These are phyloP conservation scores for Ranitomeya imitator DNA, from an alignment of 2,113 vertebrate genomes.

Conservation along the genomic window DNA sequence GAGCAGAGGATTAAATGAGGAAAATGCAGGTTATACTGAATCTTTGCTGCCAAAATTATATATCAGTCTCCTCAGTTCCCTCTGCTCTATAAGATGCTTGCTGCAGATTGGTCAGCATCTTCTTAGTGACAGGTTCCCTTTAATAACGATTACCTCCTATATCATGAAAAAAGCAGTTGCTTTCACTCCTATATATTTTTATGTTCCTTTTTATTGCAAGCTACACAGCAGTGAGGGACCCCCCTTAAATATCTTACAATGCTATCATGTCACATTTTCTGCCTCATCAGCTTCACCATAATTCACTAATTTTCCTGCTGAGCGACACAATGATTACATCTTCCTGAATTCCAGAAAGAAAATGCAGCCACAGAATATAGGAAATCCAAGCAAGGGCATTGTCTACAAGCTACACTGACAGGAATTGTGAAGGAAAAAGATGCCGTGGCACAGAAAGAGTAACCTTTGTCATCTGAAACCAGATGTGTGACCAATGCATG, in stretches of 20 bases:
- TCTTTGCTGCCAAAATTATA: too few relatives aligned
- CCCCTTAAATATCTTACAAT: neutral
- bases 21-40: too few relatives aligned
- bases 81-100: too few relatives aligned
- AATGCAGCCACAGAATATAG: neutral
- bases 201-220: too few relatives aligned
- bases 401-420: constrained; percentile 60
- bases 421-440: constrained; percentile 60
- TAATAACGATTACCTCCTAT: too few relatives aligned
- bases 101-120: too few relatives aligned
- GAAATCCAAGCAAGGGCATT: constrained; percentile 44
- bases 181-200: too few relatives aligned
- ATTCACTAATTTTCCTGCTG: constrained; percentile 36
- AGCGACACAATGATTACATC: constrained; percentile 52
- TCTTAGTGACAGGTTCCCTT: too few relatives aligned
- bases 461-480: constrained; percentile 60
- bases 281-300: constrained; percentile 49
- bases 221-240: neutral
- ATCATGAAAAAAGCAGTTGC: too few relatives aligned
- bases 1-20: too few relatives aligned
- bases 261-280: constrained; percentile 52
- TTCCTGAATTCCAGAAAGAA: constrained; percentile 43
- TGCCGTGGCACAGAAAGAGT: constrained; percentile 57
- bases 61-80: too few relatives aligned
- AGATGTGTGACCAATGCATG: constrained; percentile 58